These are phyloP conservation scores for Norana najaformis DNA, from an alignment of 2,888 invertebrate genomes.

Conservation along the genomic window DNA sequence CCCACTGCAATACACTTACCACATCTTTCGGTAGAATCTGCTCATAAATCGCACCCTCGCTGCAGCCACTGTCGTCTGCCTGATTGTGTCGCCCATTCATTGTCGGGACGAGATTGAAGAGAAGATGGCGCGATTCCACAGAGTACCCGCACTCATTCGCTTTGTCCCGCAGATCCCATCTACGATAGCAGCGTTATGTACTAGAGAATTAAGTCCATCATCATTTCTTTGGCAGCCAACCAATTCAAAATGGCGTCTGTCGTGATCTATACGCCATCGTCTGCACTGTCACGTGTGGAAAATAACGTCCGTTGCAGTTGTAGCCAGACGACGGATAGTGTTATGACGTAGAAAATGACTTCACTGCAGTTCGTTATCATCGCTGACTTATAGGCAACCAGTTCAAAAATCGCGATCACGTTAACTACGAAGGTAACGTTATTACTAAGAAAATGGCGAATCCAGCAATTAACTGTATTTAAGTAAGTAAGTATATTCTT, in stretches of 20 bases:
- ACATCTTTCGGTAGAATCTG: neutral
- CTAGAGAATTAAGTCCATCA: neutral
- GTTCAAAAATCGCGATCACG: neutral
- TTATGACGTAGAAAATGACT: neutral
- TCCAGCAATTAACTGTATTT: too few species aligned
- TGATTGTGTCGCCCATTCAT: slow-evolving; percentile 1
- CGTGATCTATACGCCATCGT: neutral
- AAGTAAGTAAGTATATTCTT: too few species aligned
- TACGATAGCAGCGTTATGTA: neutral
- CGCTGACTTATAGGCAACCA: neutral
- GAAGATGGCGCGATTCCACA: neutral
- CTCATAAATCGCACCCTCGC: neutral
- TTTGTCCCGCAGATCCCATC: neutral
- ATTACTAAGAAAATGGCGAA: too few species aligned
- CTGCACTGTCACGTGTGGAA: neutral
- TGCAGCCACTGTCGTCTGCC: neutral
- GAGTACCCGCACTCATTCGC: neutral
- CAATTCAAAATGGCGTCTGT: neutral
- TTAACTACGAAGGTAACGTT: neutral
- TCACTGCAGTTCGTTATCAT: slow-evolving; percentile 3
- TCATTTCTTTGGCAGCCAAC: neutral
- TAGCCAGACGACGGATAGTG: neutral
- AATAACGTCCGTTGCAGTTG: neutral
- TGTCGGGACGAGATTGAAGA: neutral
- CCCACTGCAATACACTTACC: neutral